phyloP scores from a whole-genome alignment of 2,888 invertebrate species.

The Ctena decussata region DNA sequence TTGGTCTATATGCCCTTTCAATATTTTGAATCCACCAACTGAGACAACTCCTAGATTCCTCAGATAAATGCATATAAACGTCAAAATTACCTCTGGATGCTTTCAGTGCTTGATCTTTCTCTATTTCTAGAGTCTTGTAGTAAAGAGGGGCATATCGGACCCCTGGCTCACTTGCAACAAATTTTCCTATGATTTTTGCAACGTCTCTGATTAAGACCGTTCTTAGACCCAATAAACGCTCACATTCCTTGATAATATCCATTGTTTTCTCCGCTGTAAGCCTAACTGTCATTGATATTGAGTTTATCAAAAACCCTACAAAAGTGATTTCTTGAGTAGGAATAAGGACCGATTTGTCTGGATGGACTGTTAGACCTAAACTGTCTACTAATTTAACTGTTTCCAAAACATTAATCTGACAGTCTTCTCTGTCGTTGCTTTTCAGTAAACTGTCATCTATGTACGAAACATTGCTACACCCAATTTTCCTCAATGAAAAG shows the following conservation, averaged over 20 bases:
- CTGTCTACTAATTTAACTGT: not conserved
- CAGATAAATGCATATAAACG: too few species aligned
- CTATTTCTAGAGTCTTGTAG: not conserved
- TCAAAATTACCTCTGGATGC: too few species aligned
- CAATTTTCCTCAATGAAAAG: not conserved
- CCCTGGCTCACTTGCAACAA: not conserved
- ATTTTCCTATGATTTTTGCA: not conserved
- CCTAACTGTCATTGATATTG: not conserved
- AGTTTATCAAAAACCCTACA: constrained; percentile 13
- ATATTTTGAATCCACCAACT: too few species aligned
- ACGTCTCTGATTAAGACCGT: not conserved
- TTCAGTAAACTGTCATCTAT: constrained; percentile 31
- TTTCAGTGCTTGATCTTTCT: too few species aligned
- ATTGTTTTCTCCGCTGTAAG: not conserved
- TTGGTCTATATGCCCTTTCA: too few species aligned
- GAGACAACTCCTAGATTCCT: too few species aligned
- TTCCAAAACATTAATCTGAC: not conserved
- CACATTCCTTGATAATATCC: not conserved
- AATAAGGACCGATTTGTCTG: constrained; percentile 1
- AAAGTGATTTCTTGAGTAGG: constrained; percentile 23
- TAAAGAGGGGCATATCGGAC: too few species aligned
- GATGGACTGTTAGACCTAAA: constrained; percentile 17
- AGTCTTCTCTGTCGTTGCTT: not conserved
- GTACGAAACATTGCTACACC: too few species aligned
- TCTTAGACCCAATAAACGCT: too few species aligned